A percentile compares a stretch with the other conserved stretches of the same genome.
Evolutionary conservation across 2,113 vertebrate genomes (phyloP).

Genomic region (Oncorhynchus mykiss): DNA sequence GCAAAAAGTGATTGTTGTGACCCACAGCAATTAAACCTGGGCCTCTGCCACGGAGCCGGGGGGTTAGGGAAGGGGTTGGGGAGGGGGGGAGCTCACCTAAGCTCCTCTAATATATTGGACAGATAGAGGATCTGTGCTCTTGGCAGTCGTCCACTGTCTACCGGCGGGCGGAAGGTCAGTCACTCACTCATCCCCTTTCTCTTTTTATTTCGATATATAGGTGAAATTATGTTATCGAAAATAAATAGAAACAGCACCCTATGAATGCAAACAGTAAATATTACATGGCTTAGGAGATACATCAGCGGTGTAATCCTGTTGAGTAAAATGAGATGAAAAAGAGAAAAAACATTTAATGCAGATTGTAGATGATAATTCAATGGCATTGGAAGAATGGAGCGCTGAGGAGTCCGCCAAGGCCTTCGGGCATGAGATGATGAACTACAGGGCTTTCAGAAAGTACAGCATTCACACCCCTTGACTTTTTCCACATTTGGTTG

Average conservation of each 20-base stretch:
- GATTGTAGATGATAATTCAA: too few species aligned
- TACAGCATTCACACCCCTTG: too few species aligned
- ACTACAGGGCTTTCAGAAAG: too few species aligned
- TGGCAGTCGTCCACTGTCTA: constrained; percentile 13
- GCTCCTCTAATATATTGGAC: constrained; percentile 8
- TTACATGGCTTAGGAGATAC: not conserved
- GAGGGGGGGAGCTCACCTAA: not conserved
- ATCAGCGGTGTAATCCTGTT: too few species aligned
- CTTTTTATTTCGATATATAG: not conserved
- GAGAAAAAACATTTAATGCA: too few species aligned
- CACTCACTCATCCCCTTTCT: constrained; percentile 3
- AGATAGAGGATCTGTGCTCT: constrained; percentile 13
- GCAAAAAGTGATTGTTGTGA: not conserved
- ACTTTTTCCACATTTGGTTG: too few species aligned
- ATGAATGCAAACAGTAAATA: not conserved
- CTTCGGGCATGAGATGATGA: too few species aligned
- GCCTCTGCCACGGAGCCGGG: not conserved
- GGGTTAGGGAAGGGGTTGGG: not conserved
- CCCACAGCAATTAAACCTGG: constrained; percentile 8
- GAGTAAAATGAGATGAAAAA: too few species aligned
- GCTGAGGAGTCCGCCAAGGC: too few species aligned
- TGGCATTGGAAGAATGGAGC: too few species aligned
- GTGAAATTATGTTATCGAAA: too few species aligned
- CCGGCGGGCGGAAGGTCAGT: constrained; percentile 8
- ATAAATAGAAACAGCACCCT: too few species aligned